Percentiles rank a stretch among this genome's conserved stretches.
Evolutionary conservation across 2,113 vertebrate species (phyloP).

Genomic region (Leucopsar rothschildi): DNA sequence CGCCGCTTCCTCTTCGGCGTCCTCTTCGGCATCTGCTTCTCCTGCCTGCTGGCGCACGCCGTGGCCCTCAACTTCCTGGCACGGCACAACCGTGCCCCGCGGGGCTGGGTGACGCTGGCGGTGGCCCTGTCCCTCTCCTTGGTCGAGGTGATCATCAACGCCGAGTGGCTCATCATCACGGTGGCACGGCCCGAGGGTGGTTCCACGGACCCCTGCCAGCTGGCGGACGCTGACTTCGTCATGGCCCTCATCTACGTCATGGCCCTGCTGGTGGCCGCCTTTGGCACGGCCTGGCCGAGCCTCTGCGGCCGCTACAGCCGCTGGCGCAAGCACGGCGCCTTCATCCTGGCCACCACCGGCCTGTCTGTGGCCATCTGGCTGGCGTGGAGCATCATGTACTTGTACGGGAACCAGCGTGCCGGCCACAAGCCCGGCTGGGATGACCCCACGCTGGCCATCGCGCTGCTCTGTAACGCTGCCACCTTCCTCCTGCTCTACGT

Average conservation of each 20-base stretch:
- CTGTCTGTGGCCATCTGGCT: constrained; percentile 87
- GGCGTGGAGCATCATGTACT: constrained; percentile 90
- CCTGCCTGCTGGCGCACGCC: constrained; percentile 83
- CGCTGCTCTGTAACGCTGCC: constrained; percentile 85
- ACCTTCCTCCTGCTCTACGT: constrained; percentile 84
- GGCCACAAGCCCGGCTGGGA: constrained; percentile 75
- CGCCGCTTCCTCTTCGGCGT: constrained; percentile 93
- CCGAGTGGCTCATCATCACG: constrained; percentile 93
- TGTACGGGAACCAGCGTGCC: constrained; percentile 76
- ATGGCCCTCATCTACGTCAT: constrained; percentile 94
- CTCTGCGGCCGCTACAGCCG: constrained; percentile 75
- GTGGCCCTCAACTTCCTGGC: constrained; percentile 82
- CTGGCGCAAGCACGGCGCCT: constrained; percentile 79
- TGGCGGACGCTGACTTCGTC: constrained; percentile 86
- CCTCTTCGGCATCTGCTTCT: constrained; percentile 88
- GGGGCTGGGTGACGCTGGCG: constrained; percentile 74
- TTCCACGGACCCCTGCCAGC: constrained; percentile 68
- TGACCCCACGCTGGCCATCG: constrained; percentile 89
- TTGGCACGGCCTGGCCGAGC: constrained; percentile 68
- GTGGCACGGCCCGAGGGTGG: constrained; percentile 61
- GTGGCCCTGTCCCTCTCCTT: constrained; percentile 78
- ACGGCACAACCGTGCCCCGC: constrained; percentile 69
- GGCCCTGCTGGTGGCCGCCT: constrained; percentile 76
- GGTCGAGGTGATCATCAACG: constrained; percentile 91
- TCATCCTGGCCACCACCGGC: constrained; percentile 75